Evolutionary conservation across 2,797 vertebrate genomes (phyloP), one percentile per base, ranked within the genome.

Genomic region (Brachyalestes nurse): DNA sequence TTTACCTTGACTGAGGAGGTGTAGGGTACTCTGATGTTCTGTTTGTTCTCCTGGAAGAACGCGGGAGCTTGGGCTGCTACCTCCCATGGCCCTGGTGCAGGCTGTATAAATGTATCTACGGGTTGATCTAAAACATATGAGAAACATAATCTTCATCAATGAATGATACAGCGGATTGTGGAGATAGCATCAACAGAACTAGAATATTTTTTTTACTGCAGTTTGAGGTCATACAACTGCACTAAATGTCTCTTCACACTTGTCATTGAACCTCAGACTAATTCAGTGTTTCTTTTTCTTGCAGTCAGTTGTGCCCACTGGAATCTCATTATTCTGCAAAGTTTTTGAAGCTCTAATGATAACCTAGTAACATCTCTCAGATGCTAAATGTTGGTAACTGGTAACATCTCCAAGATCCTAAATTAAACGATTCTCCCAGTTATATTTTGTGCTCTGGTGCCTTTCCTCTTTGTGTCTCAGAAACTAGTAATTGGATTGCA

Each of bases 1-100:
- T 57, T 51, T 62, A 93, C 92, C 93, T 94, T 93, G 64, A 93
- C 45, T 34, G 91, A 90, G 60, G 93, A 91, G 23, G 93, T 94
- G 82, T 71, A 92, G 0, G 94, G 93, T 38, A 95, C 93, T 5
- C 83, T 88, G 74, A 93, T 89, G 64, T 87, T 78, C 79, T 93
- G 55, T 0, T 0, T 89, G 5, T 88, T 79, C 12, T 92, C 38
- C 42, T 78, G 86, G 83, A 95, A 95, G 65, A 89, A 77, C 14
- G 34, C 49, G 0, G 94, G 91, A 19, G 87, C 0, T 10, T 85
- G 86, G 82, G 84, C 86, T 40, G 64, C 40, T n/a, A 95, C 4
- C 17, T 92, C 90, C 94, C 93, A 94, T 4, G 92, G 92, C 8
- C 65, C 82, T 0, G 93, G 93, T 17, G 92, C 91, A 0, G 91